phyloP scores from a whole-genome alignment of 2,888 invertebrate genomes.

The Capitulum mitella region DNA sequence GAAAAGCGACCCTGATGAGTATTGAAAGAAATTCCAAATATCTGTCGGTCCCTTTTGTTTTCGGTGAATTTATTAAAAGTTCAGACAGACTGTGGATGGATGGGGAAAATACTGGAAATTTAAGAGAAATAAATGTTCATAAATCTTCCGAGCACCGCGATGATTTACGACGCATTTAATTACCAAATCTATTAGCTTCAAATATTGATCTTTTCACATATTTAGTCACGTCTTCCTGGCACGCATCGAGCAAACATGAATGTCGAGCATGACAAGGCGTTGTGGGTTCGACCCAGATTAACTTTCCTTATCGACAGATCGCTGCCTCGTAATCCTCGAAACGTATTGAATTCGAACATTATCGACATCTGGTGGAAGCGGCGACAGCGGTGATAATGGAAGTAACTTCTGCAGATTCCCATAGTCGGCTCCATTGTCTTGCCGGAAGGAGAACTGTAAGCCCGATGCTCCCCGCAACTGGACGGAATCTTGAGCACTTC shows the following conservation, averaged over 20 bases:
- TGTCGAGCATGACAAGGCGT: no score
- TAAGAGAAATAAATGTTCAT: conserved; percentile 1
- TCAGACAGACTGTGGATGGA: neutral
- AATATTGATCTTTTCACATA: neutral
- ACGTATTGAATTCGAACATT: no score
- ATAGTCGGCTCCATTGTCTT: no score
- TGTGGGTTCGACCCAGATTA: no score
- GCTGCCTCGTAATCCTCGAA: no score
- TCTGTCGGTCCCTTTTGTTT: conserved; percentile 20
- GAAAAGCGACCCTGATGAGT: neutral
- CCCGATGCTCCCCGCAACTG: neutral
- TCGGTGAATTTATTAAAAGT: conserved; percentile 17
- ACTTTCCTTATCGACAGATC: no score
- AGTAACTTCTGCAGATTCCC: no score
- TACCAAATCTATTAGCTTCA: neutral
- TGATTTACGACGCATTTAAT: conserved; percentile 24
- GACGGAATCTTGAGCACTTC: neutral
- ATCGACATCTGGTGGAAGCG: no score
- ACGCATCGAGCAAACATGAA: no score
- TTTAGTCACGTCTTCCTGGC: no score
- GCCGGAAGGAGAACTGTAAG: no score
- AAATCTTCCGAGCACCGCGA: neutral
- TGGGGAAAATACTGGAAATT: neutral
- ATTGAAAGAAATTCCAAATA: conserved; percentile 11
- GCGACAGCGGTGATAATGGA: no score